These are phyloP conservation scores for Pentamera pediparva DNA, from an alignment of 53 echinoderm and acorn worm species.

Conservation along the genomic window DNA sequence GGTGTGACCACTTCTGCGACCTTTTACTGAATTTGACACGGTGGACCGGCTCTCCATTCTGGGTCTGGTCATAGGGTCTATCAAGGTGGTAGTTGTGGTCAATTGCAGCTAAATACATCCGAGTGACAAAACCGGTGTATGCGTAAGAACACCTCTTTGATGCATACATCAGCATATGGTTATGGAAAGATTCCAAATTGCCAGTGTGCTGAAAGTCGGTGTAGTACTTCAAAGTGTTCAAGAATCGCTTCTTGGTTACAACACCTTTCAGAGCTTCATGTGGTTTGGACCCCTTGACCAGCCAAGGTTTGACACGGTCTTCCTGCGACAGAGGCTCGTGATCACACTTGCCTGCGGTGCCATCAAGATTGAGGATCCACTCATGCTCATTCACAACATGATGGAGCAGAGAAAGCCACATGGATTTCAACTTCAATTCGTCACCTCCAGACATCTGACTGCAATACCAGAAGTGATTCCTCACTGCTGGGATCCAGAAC, in stretches of 20 bases:
- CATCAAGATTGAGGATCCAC: conserved; percentile 21
- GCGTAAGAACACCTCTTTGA: not conserved
- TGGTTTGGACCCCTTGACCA: not conserved
- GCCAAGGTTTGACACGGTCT: conserved; percentile 13
- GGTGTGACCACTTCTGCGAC: not conserved
- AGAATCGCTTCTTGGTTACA: conserved; percentile 10
- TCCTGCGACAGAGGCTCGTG: conserved; percentile 15
- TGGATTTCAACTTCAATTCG: not conserved
- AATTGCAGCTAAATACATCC: conserved; percentile 14
- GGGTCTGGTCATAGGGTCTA: not conserved
- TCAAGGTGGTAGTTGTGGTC: conserved; percentile 30
- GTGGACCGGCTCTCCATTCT: not conserved
- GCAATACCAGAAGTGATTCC: conserved; percentile 41
- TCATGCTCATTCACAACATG: conserved; percentile 45
- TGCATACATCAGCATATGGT: conserved; percentile 25
- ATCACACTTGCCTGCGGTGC: conserved; percentile 17
- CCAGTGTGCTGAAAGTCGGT: conserved; percentile 28
- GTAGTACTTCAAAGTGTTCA: conserved; percentile 19
- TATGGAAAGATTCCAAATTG: conserved; percentile 1
- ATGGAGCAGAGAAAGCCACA: conserved; percentile 20
- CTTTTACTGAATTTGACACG: conserved; percentile 6
- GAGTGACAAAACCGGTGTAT: not conserved
- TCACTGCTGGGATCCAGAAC: conserved; percentile 16
- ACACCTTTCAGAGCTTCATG: conserved; percentile 2
- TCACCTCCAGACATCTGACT: not conserved